These are phyloP conservation scores for Pararge aegeria DNA, from an alignment of 1,140 invertebrate species.

Conservation along the genomic window DNA sequence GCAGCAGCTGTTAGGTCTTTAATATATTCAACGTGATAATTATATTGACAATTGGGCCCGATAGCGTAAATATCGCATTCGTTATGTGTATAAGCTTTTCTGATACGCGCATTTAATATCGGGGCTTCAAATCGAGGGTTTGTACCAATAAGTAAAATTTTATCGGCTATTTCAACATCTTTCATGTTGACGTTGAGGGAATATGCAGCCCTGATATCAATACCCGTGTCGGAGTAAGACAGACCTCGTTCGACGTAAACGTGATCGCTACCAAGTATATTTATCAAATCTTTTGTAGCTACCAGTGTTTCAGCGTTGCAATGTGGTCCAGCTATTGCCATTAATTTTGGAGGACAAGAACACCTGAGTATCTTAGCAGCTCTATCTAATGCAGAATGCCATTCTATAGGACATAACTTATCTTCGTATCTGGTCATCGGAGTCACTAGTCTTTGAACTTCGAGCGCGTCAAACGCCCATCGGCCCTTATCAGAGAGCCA, in stretches of 20 bases:
- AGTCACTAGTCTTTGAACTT: conserved; percentile 85
- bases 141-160: conserved; percentile 86
- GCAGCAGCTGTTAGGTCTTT: conserved; percentile 77
- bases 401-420: conserved; percentile 80
- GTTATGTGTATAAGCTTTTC: conserved; percentile 83
- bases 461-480: conserved; percentile 89
- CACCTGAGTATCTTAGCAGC: conserved; percentile 67
- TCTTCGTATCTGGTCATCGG: conserved; percentile 83
- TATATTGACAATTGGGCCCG: conserved; percentile 85
- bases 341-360: conserved; percentile 64
- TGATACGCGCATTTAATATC: conserved; percentile 86
- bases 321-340: conserved; percentile 84
- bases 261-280: conserved; percentile 82
- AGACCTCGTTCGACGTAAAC: conserved; percentile 54
- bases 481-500: conserved; percentile 90
- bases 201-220: conserved; percentile 59
- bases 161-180: conserved; percentile 84
- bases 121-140: conserved; percentile 90
- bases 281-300: conserved; percentile 86
- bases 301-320: conserved; percentile 85
- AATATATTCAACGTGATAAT: conserved; percentile 80
- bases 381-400: conserved; percentile 83
- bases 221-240: conserved; percentile 32
- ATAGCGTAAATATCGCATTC: conserved; percentile 82
- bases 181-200: conserved; percentile 60